A percentile compares a stretch with the other conserved stretches of the same genome.
Evolutionary conservation across 1,140 invertebrate species (phyloP).

Genomic region (Drosophila melanogaster): Release_6_plus_ISO1_MT NT_033777.3:4291501-4292000

Average conservation of each 20-base stretch:
- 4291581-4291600: slow-evolving; percentile 23
- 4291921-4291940: slow-evolving; percentile 48
- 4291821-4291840: slow-evolving; percentile 68
- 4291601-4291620: slow-evolving; percentile 16
- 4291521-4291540: slow-evolving; percentile 39
- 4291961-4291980: slow-evolving; percentile 51
- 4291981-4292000: slow-evolving; percentile 52
- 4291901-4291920: slow-evolving; percentile 54
- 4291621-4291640: slow-evolving; percentile 17
- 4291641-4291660: slow-evolving; percentile 58
- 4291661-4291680: slow-evolving; percentile 34
- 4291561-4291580: slow-evolving; percentile 32
- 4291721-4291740: slow-evolving; percentile 72
- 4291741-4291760: slow-evolving; percentile 67
- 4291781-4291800: slow-evolving; percentile 12
- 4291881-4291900: slow-evolving; percentile 46
- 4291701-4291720: slow-evolving; percentile 78
- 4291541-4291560: slow-evolving; percentile 41
- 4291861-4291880: slow-evolving; percentile 66
- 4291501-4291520: slow-evolving; percentile 37
- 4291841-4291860: slow-evolving; percentile 61
- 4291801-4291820: slow-evolving; percentile 48
- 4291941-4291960: slow-evolving; percentile 51
- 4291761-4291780: slow-evolving; percentile 58
- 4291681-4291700: slow-evolving; percentile 18